These are phyloP conservation scores for Minunthozetes semirufus DNA, from an alignment of 2,888 invertebrate species.

Conservation along the genomic window DNA sequence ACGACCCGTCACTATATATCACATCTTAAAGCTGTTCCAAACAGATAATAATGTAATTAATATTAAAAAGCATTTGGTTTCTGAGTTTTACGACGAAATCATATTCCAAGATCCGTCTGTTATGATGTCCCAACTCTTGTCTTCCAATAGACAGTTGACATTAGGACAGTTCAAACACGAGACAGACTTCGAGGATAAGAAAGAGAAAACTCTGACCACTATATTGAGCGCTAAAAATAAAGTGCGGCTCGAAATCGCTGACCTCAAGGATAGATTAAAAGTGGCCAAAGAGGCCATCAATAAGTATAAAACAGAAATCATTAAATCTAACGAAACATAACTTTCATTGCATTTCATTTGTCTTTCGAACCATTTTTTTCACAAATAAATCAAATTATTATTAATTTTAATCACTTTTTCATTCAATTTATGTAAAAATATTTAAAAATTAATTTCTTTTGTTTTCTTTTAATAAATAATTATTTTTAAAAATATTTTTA, in stretches of 20 bases:
- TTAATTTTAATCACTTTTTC: no score
- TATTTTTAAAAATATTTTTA: no score
- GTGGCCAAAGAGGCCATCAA: slow-evolving; percentile 74
- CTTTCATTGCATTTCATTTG: no score
- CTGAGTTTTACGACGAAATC: slow-evolving; percentile 92
- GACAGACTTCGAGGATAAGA: slow-evolving; percentile 66
- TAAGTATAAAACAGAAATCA: slow-evolving; percentile 34
- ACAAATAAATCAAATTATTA: no score
- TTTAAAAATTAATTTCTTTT: no score
- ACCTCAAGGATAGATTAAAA: slow-evolving; percentile 75
- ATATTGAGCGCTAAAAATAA: slow-evolving; percentile 72
- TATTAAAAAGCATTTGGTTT: slow-evolving; percentile 64
- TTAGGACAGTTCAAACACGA: slow-evolving; percentile 72
- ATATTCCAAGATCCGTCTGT: slow-evolving; percentile 52
- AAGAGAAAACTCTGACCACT: slow-evolving; percentile 64
- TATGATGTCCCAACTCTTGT: slow-evolving; percentile 78
- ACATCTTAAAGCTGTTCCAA: slow-evolving; percentile 88
- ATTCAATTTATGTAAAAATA: no score
- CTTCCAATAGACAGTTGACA: slow-evolving; percentile 63
- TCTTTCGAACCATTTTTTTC: no score
- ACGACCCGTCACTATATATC: slow-evolving; percentile 87
- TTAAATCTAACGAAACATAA: slow-evolving; percentile 12
- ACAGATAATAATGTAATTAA: slow-evolving; percentile 20
- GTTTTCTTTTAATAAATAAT: no score
- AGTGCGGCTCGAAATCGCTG: slow-evolving; percentile 70